Evolutionary conservation across 2,797 vertebrate genomes (phyloP), one percentile per base, ranked within the genome.

Genomic region (Poeciliopsis infans): DNA sequence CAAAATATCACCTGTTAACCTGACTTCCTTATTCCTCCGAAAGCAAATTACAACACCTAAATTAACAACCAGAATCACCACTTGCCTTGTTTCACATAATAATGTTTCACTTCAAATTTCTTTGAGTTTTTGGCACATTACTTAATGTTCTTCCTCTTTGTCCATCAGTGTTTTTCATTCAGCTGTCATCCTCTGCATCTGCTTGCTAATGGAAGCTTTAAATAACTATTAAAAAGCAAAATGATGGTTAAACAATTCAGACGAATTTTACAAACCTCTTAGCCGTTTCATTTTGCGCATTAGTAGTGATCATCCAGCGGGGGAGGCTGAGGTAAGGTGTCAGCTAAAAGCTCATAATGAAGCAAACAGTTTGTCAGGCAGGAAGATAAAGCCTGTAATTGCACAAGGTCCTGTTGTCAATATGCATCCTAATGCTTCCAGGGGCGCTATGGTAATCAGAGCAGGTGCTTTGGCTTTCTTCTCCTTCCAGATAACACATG

Each of bases 311-410:
- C 86, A 87, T 86, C 90, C 87, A 90, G 43, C 81, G 84, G 78
- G 43, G 64, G 81, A 84, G 80, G 85, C 83, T 85, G 81, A 77
- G 84, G 86, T 49, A 85, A 87, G 89, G 87, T 91, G 89, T 91
- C 87, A 87, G 88, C 89, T 92, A 92, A 92, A 92, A 94, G 89
- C 89, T 81, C 68, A 83, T 90, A 89, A 92, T 93, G 88, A 89
- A 89, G 86, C 71, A 0, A 64, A 84, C 77, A 87, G 87, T 92
- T 91, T 91, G 82, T 90, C 88, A 87, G 85, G 66, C 76, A 77
- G 80, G 66, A 90, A 90, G 88, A 92, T 91, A 90, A 93, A 85
- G 78, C 81, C 83, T 88, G 79, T 93, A 93, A 93, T 91, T 91
- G 86, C 82, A 77, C 43, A 69, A 78, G 81, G 85, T 86, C 80